Evolutionary conservation across 2,888 invertebrate genomes (phyloP).

Genomic region (Argyresthia goedartella): DNA sequence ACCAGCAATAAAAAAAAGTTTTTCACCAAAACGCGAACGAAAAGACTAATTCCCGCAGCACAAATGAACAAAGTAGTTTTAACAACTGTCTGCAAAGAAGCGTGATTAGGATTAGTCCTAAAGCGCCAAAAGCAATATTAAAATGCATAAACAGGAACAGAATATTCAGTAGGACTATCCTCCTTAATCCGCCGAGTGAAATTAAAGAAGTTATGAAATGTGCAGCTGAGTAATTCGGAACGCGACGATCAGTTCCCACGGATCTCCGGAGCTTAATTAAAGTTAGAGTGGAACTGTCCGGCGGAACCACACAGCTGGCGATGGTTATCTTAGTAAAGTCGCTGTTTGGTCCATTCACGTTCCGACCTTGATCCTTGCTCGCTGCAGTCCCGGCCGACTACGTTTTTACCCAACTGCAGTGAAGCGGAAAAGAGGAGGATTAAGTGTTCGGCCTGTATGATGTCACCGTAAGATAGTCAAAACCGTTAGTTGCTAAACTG

Average conservation of each 20-base stretch:
- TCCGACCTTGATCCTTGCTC: too few species aligned
- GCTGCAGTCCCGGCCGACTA: too few species aligned
- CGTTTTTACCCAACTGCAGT: too few species aligned
- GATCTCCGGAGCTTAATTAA: slow-evolving; percentile 13
- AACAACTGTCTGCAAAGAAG: not conserved
- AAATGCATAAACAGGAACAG: slow-evolving; percentile 27
- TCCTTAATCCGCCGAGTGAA: slow-evolving; percentile 29
- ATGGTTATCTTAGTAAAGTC: too few species aligned
- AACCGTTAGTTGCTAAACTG: too few species aligned
- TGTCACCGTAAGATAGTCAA: too few species aligned
- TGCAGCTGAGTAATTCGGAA: slow-evolving; percentile 25
- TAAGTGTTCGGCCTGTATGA: too few species aligned
- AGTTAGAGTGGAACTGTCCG: too few species aligned
- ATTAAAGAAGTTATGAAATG: slow-evolving; percentile 47
- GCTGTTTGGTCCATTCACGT: too few species aligned
- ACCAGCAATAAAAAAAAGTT: not conserved
- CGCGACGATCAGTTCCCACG: slow-evolving; percentile 20
- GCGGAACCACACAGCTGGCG: too few species aligned
- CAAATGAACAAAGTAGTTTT: not conserved
- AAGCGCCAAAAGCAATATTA: slow-evolving; percentile 13
- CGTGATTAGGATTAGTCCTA: not conserved
- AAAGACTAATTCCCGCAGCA: not conserved
- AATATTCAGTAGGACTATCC: slow-evolving; percentile 28
- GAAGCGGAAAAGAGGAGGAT: too few species aligned
- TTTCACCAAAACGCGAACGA: not conserved